These are phyloP conservation scores for Castor canadensis DNA, from an alignment of 2,113 vertebrate species.

Conservation along the genomic window DNA sequence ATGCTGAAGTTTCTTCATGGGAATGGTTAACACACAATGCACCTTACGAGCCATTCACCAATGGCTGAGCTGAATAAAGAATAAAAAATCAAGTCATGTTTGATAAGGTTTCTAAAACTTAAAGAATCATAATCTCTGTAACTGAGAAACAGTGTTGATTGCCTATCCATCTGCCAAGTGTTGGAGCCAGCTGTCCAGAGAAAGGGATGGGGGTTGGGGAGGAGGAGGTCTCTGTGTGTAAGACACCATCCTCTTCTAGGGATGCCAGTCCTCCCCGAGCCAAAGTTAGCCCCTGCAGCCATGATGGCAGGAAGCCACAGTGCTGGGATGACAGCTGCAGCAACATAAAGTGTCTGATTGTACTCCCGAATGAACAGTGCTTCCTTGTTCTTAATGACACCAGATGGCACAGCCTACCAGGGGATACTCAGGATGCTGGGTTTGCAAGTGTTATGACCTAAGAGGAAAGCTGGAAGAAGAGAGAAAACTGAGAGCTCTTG, in stretches of 20 bases:
- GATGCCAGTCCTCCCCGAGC: constrained; percentile 5
- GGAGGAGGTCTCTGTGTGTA: neutral
- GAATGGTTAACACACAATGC: neutral
- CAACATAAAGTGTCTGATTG: constrained; percentile 54
- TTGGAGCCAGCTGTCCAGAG: constrained; percentile 50
- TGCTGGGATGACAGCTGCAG: constrained; percentile 58
- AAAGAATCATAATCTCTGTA: neutral
- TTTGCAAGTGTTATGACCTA: constrained; percentile 17
- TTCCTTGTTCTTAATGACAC: constrained; percentile 64
- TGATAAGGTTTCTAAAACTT: constrained; percentile 18
- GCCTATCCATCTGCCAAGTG: constrained; percentile 37
- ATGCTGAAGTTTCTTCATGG: neutral
- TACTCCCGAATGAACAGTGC: neutral
- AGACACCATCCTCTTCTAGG: neutral
- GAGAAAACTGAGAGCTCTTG: neutral
- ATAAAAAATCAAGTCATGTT: neutral
- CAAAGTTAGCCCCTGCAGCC: constrained; percentile 54
- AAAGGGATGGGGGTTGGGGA: neutral
- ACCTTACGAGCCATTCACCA: neutral
- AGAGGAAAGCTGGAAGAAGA: neutral
- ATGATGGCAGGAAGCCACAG: constrained; percentile 55
- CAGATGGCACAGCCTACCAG: constrained; percentile 61
- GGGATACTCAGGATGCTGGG: constrained; percentile 11
- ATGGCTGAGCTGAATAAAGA: neutral
- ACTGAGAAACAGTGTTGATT: neutral